phyloP scores from a whole-genome alignment of 2,888 invertebrate genomes.

The Temnothorax unifasciatus region DNA sequence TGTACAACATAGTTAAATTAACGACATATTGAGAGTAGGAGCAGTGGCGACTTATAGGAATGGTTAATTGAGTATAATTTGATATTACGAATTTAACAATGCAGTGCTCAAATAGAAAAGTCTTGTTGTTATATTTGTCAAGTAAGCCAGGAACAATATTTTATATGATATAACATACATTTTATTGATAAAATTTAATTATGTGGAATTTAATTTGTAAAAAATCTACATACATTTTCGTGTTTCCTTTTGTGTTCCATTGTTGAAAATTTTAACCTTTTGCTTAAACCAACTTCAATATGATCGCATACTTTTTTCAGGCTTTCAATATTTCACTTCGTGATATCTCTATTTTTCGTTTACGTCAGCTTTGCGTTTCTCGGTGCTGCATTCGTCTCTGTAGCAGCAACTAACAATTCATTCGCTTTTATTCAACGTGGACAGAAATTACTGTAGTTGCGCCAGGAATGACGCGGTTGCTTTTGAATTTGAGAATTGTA shows the following conservation, averaged over 20 bases:
- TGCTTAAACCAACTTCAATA: background rate
- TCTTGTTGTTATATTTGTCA: background rate
- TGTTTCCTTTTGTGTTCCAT: background rate
- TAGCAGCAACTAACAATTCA: constrained; percentile 18
- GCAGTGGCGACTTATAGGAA: too few species aligned
- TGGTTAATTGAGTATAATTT: too few species aligned
- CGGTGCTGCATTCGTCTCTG: constrained; percentile 1
- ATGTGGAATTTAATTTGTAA: background rate
- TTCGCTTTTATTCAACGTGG: constrained; percentile 43
- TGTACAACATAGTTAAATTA: too few species aligned
- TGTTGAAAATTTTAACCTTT: background rate
- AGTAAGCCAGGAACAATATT: background rate
- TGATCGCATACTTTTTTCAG: background rate
- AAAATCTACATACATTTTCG: background rate
- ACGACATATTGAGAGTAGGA: too few species aligned
- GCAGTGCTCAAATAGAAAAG: background rate
- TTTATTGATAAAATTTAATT: constrained; percentile 1
- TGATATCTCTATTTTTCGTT: background rate
- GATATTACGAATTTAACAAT: too few species aligned
- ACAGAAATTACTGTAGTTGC: constrained; percentile 27
- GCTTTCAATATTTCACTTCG: background rate
- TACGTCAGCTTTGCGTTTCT: background rate
- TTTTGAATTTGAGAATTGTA: constrained; percentile 42
- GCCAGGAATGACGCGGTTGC: constrained; percentile 45
- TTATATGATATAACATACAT: background rate